These are phyloP conservation scores for Phthorimaea operculella DNA, from an alignment of 1,140 invertebrate genomes.

Conservation along the genomic window DNA sequence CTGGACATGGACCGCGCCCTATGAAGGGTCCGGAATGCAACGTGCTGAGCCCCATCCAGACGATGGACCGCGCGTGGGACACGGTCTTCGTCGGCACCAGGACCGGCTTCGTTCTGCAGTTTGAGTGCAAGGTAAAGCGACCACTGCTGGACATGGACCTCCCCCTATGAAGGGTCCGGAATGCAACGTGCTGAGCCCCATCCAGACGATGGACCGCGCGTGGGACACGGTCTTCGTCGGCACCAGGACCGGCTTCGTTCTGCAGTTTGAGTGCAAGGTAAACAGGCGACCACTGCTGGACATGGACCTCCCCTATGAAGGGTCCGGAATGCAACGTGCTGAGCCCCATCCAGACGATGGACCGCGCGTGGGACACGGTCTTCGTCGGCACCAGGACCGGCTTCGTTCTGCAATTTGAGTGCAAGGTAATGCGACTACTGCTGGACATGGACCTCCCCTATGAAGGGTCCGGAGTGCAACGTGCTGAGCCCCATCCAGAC, in stretches of 20 bases:
- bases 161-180: conserved; percentile 59
- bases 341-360: conserved; percentile 74
- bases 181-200: conserved; percentile 68
- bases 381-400: conserved; percentile 73
- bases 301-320: no score
- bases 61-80: conserved; percentile 73
- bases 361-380: conserved; percentile 70
- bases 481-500: conserved; percentile 72
- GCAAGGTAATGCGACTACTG: no score
- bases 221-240: conserved; percentile 73
- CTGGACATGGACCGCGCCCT: no score
- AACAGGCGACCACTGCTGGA: no score
- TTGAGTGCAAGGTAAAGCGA: conserved; percentile 72
- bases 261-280: conserved; percentile 70
- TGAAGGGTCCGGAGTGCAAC: conserved; percentile 60
- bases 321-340: conserved; percentile 66
- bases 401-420: conserved; percentile 70
- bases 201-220: conserved; percentile 73
- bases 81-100: conserved; percentile 72
- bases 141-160: no score
- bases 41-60: conserved; percentile 71
- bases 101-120: conserved; percentile 70
- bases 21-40: conserved; percentile 61
- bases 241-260: conserved; percentile 71
- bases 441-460: no score